Evolutionary conservation across 2,888 invertebrate species (phyloP).

Genomic region (Itoplectis maculator): DNA sequence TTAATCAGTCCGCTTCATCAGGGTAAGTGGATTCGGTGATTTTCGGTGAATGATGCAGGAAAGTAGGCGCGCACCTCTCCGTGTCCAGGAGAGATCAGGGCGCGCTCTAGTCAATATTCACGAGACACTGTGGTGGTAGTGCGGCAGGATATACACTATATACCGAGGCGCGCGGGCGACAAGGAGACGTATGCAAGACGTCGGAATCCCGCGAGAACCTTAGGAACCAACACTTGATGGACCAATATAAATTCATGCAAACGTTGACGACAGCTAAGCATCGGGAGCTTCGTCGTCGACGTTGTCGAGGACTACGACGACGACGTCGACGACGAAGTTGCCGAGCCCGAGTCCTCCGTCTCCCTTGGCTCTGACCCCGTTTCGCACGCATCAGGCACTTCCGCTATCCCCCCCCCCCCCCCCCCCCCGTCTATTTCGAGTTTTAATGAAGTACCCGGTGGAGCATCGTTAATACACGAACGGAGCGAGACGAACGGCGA

Average conservation of each 20-base stretch:
- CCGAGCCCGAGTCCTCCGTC: not conserved
- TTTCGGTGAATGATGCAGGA: slow-evolving; percentile 39
- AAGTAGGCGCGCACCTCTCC: slow-evolving; percentile 14
- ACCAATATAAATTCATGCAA: slow-evolving; percentile 70
- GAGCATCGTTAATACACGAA: slow-evolving; percentile 29
- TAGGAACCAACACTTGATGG: slow-evolving; percentile 58
- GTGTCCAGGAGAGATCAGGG: slow-evolving; percentile 8
- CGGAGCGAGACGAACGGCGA: not conserved
- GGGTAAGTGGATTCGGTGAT: slow-evolving; percentile 46
- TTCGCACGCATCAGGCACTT: slow-evolving; percentile 54
- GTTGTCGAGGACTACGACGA: slow-evolving; percentile 23
- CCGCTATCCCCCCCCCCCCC: too few species aligned
- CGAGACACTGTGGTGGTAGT: slow-evolving; percentile 16
- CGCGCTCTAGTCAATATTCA: slow-evolving; percentile 29
- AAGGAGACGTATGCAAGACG: slow-evolving; percentile 12
- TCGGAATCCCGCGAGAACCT: slow-evolving; percentile 28
- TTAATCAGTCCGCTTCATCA: slow-evolving; percentile 47
- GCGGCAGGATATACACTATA: not conserved
- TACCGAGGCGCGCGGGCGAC: not conserved
- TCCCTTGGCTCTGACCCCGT: slow-evolving; percentile 55
- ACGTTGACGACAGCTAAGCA: slow-evolving; percentile 63
- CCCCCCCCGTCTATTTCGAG: slow-evolving; percentile 59
- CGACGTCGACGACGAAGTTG: slow-evolving; percentile 48
- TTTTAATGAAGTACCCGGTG: slow-evolving; percentile 60
- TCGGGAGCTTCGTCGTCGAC: slow-evolving; percentile 30